phyloP scores from a whole-genome alignment of 1,140 invertebrate species.

The Zaprionus gabonicus region DNA sequence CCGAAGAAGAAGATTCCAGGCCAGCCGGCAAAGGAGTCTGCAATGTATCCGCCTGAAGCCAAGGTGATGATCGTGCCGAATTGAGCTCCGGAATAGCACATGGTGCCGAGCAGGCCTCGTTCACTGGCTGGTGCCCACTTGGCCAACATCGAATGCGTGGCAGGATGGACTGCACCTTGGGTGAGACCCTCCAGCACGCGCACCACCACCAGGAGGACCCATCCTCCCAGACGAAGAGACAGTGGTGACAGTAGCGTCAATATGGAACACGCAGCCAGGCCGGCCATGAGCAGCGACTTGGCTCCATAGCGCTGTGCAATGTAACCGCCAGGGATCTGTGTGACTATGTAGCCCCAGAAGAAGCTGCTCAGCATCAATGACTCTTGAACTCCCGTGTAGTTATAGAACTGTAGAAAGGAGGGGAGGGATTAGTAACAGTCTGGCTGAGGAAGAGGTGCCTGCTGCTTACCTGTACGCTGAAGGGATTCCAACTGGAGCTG shows the following conservation, averaged over 20 bases:
- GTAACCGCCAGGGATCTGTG: conserved; percentile 76
- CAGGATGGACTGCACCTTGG: conserved; percentile 93
- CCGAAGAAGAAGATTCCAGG: conserved; percentile 92
- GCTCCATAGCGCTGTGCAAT: conserved; percentile 86
- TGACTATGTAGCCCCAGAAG: conserved; percentile 85
- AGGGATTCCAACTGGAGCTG: not conserved
- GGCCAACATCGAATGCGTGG: conserved; percentile 91
- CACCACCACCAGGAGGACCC: conserved; percentile 86
- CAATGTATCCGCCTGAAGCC: conserved; percentile 87
- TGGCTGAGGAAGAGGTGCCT: not conserved
- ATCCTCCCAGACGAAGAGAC: conserved; percentile 85
- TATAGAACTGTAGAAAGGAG: conserved; percentile 35
- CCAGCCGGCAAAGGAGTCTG: conserved; percentile 89
- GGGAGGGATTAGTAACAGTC: not conserved
- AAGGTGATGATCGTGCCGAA: conserved; percentile 91
- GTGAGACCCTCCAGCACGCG: conserved; percentile 91
- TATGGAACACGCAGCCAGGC: conserved; percentile 81
- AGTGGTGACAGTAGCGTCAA: conserved; percentile 85
- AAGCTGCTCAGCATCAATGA: conserved; percentile 86
- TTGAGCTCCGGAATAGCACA: conserved; percentile 88
- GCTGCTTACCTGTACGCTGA: conserved; percentile 17
- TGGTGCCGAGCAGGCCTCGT: conserved; percentile 86
- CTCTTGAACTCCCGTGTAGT: conserved; percentile 38
- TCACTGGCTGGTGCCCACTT: conserved; percentile 90
- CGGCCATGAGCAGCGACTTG: conserved; percentile 84